Conservation (phyloP, 2,113 vertebrate genomes). For the Anolis carolinensis region DNA sequence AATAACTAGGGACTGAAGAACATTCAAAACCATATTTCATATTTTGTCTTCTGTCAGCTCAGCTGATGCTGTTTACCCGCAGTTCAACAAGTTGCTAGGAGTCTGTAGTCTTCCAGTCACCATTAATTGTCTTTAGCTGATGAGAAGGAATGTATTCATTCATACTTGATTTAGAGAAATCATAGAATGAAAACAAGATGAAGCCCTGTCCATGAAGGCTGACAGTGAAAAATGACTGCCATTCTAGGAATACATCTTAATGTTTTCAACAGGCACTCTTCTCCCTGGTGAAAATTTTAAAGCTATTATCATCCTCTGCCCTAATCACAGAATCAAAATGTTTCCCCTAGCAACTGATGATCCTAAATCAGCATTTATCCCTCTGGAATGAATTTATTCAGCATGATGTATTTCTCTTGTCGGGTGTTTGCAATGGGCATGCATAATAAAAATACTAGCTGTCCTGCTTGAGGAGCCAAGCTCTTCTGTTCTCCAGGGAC, state of each 20-base stretch:
- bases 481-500: neutral
- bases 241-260: slow-evolving; percentile 46
- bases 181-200: slow-evolving; percentile 45
- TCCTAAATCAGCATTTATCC: slow-evolving; percentile 32
- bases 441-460: slow-evolving; percentile 13
- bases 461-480: neutral
- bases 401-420: slow-evolving; percentile 22
- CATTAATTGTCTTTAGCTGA: slow-evolving; percentile 22
- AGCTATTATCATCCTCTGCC: slow-evolving; percentile 16
- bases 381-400: slow-evolving; percentile 43
- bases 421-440: slow-evolving; percentile 4
- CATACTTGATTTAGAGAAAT: slow-evolving; percentile 43
- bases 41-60: neutral
- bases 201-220: slow-evolving; percentile 26
- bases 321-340: slow-evolving; percentile 44
- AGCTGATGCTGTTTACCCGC: neutral
- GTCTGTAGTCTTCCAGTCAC: slow-evolving; percentile 21
- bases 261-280: slow-evolving; percentile 23
- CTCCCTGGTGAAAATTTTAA: slow-evolving; percentile 30
- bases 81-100: slow-evolving; percentile 32
- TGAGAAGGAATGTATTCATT: neutral
- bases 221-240: slow-evolving; percentile 46
- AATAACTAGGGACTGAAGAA: neutral
- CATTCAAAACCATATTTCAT: neutral
- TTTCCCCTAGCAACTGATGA: slow-evolving; percentile 4